Conservation (phyloP, 2,888 invertebrate genomes). For the Acronicta psi region DNA sequence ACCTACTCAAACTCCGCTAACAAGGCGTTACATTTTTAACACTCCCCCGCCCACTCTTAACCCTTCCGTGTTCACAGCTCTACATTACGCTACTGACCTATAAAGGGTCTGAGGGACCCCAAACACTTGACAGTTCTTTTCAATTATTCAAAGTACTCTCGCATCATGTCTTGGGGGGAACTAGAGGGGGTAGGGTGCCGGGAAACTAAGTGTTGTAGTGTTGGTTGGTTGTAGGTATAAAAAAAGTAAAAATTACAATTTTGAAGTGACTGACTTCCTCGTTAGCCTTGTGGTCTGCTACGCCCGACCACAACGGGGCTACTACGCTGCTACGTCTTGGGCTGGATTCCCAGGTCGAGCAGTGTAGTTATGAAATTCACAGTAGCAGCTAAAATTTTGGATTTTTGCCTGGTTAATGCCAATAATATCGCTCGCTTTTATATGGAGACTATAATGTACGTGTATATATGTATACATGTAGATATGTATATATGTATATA, state of each 20-base stretch:
- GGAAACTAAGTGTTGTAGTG: slow-evolving; percentile 43
- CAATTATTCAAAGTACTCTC: slow-evolving; percentile 85
- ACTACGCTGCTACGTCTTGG: too few species aligned
- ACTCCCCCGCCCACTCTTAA: slow-evolving; percentile 64
- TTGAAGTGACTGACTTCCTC: neutral
- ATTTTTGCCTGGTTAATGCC: too few species aligned
- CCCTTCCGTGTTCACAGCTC: slow-evolving; percentile 63
- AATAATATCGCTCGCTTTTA: too few species aligned
- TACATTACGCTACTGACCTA: slow-evolving; percentile 79
- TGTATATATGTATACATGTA: too few species aligned
- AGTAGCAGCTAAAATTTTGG: too few species aligned
- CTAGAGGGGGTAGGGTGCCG: slow-evolving; percentile 23
- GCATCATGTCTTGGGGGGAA: slow-evolving; percentile 55
- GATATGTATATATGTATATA: too few species aligned
- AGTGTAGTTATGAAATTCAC: too few species aligned
- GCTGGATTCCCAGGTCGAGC: too few species aligned
- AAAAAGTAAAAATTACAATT: slow-evolving; percentile 3
- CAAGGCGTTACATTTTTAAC: slow-evolving; percentile 75
- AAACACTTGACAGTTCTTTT: slow-evolving; percentile 75
- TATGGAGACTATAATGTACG: too few species aligned
- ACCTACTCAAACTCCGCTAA: slow-evolving; percentile 47
- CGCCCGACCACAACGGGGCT: too few species aligned
- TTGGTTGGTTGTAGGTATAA: slow-evolving; percentile 13
- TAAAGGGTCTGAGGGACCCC: slow-evolving; percentile 68
- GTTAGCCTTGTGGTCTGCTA: too few species aligned